Evolutionary conservation across 2,888 invertebrate genomes (phyloP), one percentile per base, ranked within the genome.

Genomic region (Carcina quercana): DNA sequence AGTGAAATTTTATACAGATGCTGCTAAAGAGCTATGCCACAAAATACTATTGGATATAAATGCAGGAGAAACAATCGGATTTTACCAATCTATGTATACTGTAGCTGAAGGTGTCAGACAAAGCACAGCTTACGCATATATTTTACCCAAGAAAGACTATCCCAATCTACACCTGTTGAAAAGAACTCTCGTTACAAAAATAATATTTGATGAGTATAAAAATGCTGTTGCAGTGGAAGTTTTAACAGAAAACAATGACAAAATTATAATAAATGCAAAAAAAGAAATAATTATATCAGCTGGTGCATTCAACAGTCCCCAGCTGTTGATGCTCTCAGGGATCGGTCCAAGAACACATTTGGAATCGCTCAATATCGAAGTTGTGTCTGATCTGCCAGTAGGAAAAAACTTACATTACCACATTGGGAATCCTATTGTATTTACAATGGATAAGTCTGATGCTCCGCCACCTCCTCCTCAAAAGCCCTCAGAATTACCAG

Each of bases 141-240:
- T 57, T 11, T 17, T 34, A 5, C 34, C 39, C 5, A 34, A 43
- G 3, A 51, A 43, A 32, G 11, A 46, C 5, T 35, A 62, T 53
- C 15, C 89, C 87, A 10, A 89, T 87, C 15, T 78, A 86, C 27
- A 89, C 87, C 52, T 59, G 7, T 29, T 42, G 5, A 56, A 44
- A 31, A 39, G 42, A 4, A 43, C 49, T n/a, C 22, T 46, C 3
- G 56, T 42, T 0, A 49, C 38, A 0, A 41, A 57, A 43, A 48
- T 60, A 21, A 14, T 49, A 19, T 46, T 60, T 5, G 50, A 54
- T 19, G 22, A 36, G 1, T 22, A 47, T 4, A 52, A 52, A 3
- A 51, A 38, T 21, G 24, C 24, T 8, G 12, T 11, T 24, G 24
- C 11, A 11, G 24, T 24, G 6, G 11, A 24, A 24, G 24, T 11